phyloP scores from a whole-genome alignment of 2,113 vertebrate genomes.

The Hemicordylus capensis region DNA sequence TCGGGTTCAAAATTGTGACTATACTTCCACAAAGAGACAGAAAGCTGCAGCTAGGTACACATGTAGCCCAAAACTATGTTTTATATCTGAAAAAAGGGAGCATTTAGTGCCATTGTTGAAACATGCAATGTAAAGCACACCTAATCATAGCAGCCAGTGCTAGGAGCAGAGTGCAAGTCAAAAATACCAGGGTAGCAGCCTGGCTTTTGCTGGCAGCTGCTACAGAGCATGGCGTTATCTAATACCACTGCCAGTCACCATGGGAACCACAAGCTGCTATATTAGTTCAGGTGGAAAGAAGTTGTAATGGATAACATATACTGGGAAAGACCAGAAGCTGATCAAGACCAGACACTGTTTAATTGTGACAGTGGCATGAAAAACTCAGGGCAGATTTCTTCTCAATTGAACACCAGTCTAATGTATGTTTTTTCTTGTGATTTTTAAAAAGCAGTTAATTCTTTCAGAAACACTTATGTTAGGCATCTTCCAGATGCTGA shows the following conservation, averaged over 20 bases:
- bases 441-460: not conserved
- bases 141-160: conserved; percentile 3
- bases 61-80: not conserved
- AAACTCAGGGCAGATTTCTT: not conserved
- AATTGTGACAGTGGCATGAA: not conserved
- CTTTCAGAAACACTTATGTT: not conserved
- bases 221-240: conserved; percentile 22
- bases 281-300: conserved; percentile 10
- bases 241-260: conserved; percentile 15
- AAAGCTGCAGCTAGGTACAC: not conserved
- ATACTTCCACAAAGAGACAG: not conserved
- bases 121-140: not conserved
- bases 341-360: not conserved
- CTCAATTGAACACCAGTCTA: not conserved
- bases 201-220: conserved; percentile 1
- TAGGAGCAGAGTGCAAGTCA: not conserved
- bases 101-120: conserved; percentile 2
- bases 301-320: not conserved
- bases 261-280: conserved; percentile 17
- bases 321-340: not conserved
- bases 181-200: conserved; percentile 24
- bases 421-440: not conserved
- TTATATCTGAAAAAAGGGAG: not conserved
- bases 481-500: not conserved
- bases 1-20: not conserved